Evolutionary conservation across 2,888 invertebrate genomes (phyloP).

Genomic region (Acleris holmiana): DNA sequence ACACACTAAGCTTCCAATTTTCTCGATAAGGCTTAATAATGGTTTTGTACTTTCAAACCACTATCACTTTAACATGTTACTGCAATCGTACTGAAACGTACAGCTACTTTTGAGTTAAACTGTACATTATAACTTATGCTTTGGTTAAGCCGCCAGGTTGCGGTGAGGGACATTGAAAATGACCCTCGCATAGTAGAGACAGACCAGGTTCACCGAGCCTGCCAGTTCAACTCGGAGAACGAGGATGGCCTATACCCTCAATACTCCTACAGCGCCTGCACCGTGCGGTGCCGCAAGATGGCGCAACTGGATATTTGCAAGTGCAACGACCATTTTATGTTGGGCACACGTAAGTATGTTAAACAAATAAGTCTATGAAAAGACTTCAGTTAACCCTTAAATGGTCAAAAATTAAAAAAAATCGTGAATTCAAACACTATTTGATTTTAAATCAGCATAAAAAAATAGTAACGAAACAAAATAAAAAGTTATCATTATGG

Average conservation of each 20-base stretch:
- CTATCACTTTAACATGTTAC: too few relatives aligned
- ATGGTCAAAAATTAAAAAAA: too few relatives aligned
- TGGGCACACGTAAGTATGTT: constrained; percentile 84
- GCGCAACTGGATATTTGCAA: constrained; percentile 86
- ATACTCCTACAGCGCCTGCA: constrained; percentile 90
- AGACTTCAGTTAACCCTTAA: too few relatives aligned
- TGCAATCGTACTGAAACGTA: too few relatives aligned
- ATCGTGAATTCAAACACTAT: too few relatives aligned
- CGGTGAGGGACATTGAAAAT: constrained; percentile 87
- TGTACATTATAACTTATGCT: background rate
- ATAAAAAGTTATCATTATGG: too few relatives aligned
- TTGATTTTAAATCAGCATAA: too few relatives aligned
- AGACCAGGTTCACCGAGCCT: constrained; percentile 86
- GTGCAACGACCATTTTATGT: constrained; percentile 89
- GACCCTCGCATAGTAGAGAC: constrained; percentile 86
- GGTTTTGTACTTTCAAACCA: too few relatives aligned
- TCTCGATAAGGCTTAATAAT: too few relatives aligned
- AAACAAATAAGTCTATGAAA: too few relatives aligned
- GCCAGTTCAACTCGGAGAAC: constrained; percentile 88
- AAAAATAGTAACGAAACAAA: too few relatives aligned
- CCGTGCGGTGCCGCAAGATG: constrained; percentile 87
- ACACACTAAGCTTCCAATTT: background rate
- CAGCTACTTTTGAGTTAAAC: too few relatives aligned
- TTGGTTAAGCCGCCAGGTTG: constrained; percentile 74
- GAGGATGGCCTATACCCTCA: constrained; percentile 84